Evolutionary conservation across 2,113 vertebrate species (phyloP).

Genomic region (Lutjanus erythropterus): DNA sequence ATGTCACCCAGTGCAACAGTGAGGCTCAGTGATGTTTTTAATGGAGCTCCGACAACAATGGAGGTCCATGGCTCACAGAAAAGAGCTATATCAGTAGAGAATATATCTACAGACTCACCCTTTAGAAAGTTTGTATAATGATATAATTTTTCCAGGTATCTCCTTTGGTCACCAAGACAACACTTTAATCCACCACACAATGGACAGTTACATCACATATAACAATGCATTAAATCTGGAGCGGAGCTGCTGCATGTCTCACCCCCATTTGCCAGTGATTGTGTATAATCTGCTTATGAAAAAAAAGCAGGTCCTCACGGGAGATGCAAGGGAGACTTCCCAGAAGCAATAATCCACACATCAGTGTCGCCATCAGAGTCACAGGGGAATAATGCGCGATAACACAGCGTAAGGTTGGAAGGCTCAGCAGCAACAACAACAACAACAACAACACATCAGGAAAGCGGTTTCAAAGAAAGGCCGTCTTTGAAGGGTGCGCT

Average conservation of each 20-base stretch:
- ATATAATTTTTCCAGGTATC: background rate
- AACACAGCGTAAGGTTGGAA: constrained; percentile 31
- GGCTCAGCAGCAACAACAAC: constrained; percentile 36
- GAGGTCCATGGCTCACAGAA: background rate
- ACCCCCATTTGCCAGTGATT: constrained; percentile 45
- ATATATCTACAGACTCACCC: background rate
- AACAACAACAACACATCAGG: constrained; percentile 25
- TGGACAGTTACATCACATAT: constrained; percentile 3
- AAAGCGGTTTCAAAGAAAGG: constrained; percentile 20
- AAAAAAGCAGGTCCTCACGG: constrained; percentile 28
- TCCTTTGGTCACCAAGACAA: background rate
- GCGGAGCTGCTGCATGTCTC: constrained; percentile 33
- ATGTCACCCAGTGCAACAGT: background rate
- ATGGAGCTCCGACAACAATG: background rate
- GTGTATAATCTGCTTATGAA: constrained; percentile 66
- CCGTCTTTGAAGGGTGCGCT: constrained; percentile 44
- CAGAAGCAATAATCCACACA: constrained; percentile 72
- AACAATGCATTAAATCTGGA: constrained; percentile 22
- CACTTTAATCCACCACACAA: constrained; percentile 5
- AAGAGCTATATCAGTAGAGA: background rate
- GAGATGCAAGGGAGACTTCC: constrained; percentile 56
- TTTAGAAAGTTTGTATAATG: background rate
- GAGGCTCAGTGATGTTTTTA: background rate
- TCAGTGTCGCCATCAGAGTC: constrained; percentile 64
- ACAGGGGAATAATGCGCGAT: constrained; percentile 51